phyloP scores from a whole-genome alignment of 2,888 invertebrate genomes.

The Hipparchia sbordonii region DNA sequence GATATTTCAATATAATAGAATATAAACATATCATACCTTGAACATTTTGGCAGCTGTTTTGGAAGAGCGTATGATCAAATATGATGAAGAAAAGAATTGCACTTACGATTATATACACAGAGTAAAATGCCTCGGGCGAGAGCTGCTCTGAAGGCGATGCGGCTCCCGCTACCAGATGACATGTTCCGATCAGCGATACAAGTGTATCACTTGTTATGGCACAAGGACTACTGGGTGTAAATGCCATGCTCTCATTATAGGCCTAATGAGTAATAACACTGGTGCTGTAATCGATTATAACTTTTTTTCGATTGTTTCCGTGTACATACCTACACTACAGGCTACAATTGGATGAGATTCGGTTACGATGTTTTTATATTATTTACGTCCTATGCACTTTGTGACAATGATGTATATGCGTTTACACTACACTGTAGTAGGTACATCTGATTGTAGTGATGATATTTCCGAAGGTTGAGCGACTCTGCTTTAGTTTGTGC shows the following conservation, averaged over 20 bases:
- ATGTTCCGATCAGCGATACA: conserved; percentile 47
- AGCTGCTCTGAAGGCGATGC: conserved; percentile 25
- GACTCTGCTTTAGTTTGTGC: too few relatives aligned
- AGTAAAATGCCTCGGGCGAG: conserved; percentile 42
- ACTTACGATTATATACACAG: conserved; percentile 47
- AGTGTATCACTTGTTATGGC: conserved; percentile 49
- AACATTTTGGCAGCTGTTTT: conserved; percentile 39
- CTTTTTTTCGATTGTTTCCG: not conserved
- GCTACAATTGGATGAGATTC: not conserved
- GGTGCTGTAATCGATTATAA: not conserved
- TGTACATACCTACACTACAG: not conserved
- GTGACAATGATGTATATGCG: too few relatives aligned
- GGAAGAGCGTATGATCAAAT: conserved; percentile 44
- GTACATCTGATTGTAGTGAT: too few relatives aligned
- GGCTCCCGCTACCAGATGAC: conserved; percentile 42
- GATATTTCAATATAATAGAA: not conserved
- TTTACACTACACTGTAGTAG: too few relatives aligned
- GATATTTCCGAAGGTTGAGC: too few relatives aligned
- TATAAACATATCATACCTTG: conserved; percentile 2
- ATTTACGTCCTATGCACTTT: too few relatives aligned
- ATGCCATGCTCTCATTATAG: conserved; percentile 36
- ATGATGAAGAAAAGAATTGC: conserved; percentile 35
- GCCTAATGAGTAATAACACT: not conserved
- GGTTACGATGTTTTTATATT: too few relatives aligned
- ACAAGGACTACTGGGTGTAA: conserved; percentile 53